Evolutionary conservation across 2,113 vertebrate genomes (phyloP).

Genomic region (Collichthys lucidus): DNA sequence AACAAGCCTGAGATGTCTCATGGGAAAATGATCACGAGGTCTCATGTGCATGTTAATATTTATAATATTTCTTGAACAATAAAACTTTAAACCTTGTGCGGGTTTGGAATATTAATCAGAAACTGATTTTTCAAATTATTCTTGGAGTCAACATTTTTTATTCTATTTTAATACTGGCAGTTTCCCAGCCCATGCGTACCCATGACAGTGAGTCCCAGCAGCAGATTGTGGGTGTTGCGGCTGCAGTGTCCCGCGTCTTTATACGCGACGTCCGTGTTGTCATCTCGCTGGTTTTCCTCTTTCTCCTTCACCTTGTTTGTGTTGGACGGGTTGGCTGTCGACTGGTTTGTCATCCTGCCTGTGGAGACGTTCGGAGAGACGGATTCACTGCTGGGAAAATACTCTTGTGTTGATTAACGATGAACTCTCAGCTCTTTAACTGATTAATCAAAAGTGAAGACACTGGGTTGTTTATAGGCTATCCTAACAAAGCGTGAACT

Average conservation of each 20-base stretch:
- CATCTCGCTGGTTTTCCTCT: constrained; percentile 71
- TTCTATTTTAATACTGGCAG: background rate
- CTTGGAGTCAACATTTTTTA: background rate
- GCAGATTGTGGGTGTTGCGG: constrained; percentile 82
- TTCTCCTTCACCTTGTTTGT: constrained; percentile 71
- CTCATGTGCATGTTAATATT: constrained; percentile 13
- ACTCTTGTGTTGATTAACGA: background rate
- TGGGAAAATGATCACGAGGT: constrained; percentile 31
- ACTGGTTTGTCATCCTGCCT: constrained; percentile 85
- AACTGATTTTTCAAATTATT: constrained; percentile 7
- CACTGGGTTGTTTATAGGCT: constrained; percentile 10
- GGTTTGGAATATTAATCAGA: background rate
- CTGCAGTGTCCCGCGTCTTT: constrained; percentile 81
- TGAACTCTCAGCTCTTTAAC: background rate
- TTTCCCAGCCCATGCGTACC: constrained; percentile 65
- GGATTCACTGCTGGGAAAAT: background rate
- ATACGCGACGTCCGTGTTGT: constrained; percentile 65
- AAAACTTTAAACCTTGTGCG: constrained; percentile 10
- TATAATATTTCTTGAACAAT: constrained; percentile 19
- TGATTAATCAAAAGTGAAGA: constrained; percentile 19
- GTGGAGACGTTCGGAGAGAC: constrained; percentile 13
- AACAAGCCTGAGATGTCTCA: constrained; percentile 33
- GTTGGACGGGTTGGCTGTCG: constrained; percentile 76
- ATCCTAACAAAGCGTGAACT: constrained; percentile 21
- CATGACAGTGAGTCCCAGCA: constrained; percentile 85